Conservation (phyloP, 2,888 invertebrate genomes). For the Drosophila anomalata region DNA sequence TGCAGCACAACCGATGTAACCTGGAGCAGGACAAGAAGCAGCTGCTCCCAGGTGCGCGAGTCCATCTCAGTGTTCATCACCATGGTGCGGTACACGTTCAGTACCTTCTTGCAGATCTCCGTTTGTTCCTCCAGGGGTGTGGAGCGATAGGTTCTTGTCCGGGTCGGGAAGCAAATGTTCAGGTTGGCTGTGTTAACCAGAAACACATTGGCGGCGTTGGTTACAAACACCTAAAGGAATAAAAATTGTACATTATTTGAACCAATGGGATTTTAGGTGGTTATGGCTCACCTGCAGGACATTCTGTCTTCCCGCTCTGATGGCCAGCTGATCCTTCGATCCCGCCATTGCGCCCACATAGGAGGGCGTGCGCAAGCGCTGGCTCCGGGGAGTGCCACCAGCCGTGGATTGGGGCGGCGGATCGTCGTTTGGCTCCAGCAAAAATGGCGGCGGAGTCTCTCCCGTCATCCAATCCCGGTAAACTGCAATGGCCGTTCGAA, state of each 20-base stretch:
- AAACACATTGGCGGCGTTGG: conserved; percentile 97
- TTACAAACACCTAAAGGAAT: conserved; percentile 88
- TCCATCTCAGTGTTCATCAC: conserved; percentile 98
- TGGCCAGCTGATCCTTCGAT: conserved; percentile 90
- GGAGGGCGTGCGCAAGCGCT: conserved; percentile 91
- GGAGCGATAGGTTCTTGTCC: conserved; percentile 86
- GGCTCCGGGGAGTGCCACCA: conserved; percentile 84
- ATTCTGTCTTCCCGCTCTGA: conserved; percentile 92
- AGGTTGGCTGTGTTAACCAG: conserved; percentile 86
- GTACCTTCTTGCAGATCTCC: conserved; percentile 96
- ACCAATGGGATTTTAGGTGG: accelerated
- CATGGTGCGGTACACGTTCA: conserved; percentile 98
- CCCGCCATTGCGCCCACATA: conserved; percentile 89
- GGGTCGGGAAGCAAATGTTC: conserved; percentile 85
- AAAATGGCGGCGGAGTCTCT: conserved; percentile 91
- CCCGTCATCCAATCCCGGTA: conserved; percentile 98
- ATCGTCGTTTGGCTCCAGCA: conserved; percentile 88
- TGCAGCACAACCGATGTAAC: conserved; percentile 95
- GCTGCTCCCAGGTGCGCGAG: conserved; percentile 95
- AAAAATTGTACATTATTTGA: neutral
- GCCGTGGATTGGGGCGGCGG: conserved; percentile 65
- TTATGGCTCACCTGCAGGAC: conserved; percentile 64
- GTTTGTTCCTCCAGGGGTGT: conserved; percentile 95
- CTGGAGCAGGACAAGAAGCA: conserved; percentile 93
- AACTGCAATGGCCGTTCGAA: conserved; percentile 94